phyloP scores from a whole-genome alignment of 2,113 vertebrate species.

The Leucoraja erinaceus region DNA sequence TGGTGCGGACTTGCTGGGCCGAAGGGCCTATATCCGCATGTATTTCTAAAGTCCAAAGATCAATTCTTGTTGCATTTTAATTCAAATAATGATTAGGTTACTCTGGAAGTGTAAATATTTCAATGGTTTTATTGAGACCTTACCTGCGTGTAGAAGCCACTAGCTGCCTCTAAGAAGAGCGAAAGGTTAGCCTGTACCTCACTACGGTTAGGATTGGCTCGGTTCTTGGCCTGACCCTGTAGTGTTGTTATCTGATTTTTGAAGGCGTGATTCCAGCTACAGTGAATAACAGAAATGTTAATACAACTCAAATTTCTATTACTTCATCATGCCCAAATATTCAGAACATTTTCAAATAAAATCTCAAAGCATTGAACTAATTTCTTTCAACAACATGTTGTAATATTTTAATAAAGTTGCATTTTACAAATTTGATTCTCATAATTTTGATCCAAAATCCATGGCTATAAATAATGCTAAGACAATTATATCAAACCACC shows the following conservation, averaged over 20 bases:
- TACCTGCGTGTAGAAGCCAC: slow-evolving; percentile 98
- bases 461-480: not conserved
- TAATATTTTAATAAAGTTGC: not conserved
- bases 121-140: slow-evolving; percentile 44
- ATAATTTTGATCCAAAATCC: not conserved
- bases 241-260: slow-evolving; percentile 99
- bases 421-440: not conserved
- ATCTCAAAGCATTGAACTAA: not conserved
- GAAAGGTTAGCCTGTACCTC: slow-evolving; percentile 97
- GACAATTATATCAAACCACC: not conserved
- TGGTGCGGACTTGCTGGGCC: too few species aligned
- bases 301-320: not conserved
- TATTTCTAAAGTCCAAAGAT: too few species aligned
- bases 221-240: slow-evolving; percentile 97
- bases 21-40: too few species aligned
- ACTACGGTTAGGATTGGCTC: slow-evolving; percentile 93
- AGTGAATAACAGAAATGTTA: slow-evolving; percentile 45
- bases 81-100: not conserved
- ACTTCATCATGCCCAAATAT: not conserved
- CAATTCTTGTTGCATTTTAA: too few species aligned
- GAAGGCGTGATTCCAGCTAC: slow-evolving; percentile 97
- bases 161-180: slow-evolving; percentile 94
- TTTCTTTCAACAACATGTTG: not conserved
- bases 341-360: not conserved
- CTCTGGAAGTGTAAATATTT: not conserved